Base-by-base conservation (phyloP, 64 coral and sea anemone genomes). In the Anthopleura sola region DNA sequence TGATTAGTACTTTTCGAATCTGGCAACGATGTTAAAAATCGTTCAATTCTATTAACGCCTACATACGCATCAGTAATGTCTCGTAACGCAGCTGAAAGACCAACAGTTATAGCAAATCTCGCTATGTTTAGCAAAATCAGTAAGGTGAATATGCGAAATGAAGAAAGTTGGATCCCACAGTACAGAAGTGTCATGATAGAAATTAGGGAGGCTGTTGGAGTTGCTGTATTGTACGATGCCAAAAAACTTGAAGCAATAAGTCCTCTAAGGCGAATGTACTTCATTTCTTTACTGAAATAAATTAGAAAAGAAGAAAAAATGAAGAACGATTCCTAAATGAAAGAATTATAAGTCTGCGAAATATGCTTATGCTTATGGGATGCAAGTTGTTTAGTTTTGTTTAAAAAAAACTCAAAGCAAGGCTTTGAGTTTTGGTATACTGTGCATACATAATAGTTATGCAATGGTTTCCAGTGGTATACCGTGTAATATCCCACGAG, bases 101-200 rank as follows among this genome's bases (percentile, higher is more conserved):
- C 39, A 46, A 81, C 78, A 53, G 24, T 15, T 28, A 81, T 17
- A 32, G 78, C 78, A 81, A 49, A 81, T 16, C 32, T 53, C 15
- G 49, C 39, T 46, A 53, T 81, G 23, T 81, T 81, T 49, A 83
- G 38, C 26, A 83, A 37, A 60, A 56, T 36, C 16, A 94, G 36
- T 19, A 94, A 68, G 34, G 93, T 94, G 77, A 94, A 94, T 24
- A 94, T 85, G 20, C 44, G 77, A n/a, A 84, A 86, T 17, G 93
- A 77, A 6, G 84, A 87, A 47, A 94, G 75, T 6, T 81, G 88
- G 36, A 78, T 29, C 21, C 88, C 93, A 69, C 68, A 77, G 7
- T 86, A 83, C 11, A 83, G 58, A n/a, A 94, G 84, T 5, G 89
- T 90, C 31, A 87, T 74, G 24, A 94, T 55, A 38, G 93, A 71